Base-by-base conservation (phyloP, 2,113 vertebrate genomes). In the Seriola aureovittata region DNA sequence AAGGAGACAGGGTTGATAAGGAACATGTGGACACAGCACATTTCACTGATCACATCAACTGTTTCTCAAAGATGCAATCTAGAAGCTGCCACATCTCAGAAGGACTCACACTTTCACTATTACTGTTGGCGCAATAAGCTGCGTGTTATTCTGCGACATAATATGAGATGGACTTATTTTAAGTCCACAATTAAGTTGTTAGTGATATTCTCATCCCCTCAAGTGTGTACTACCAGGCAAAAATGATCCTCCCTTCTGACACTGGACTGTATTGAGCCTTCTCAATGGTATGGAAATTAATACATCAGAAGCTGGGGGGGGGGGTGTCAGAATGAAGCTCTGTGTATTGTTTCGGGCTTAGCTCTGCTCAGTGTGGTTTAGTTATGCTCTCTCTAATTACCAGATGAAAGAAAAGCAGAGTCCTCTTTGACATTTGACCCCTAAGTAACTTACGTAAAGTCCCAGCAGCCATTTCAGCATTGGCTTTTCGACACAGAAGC, bases 301-400 rank as follows among this genome's bases (percentile, higher is more conserved):
- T 71, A 58, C 58, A 71, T 82, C 42, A 70, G 59, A 46, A 81
- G 50, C 23, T n/a, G 57, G 10, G 25, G 54, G 65, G 52, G 52
- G 21, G 13, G 4, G 1, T 9, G 52, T 80, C 34, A 77, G 25
- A 12, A 6, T 70, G 60, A 80, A 57, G 54, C 66, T 71, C 70
- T 6, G 13, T 65, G 17, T 13, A 57, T 62, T 85, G 73, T 81
- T 79, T 67, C 40, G 8, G 34, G 66, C 46, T 70, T 36, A 58
- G 46, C 64, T 63, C 48, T 52, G 8, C 57, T 32, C 44, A 44
- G 23, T 40, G 34, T 17, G 21, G 34, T 67, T 75, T 38, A 38
- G 36, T 78, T 87, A n/a, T 55, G 32, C 64, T 74, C 17, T 38
- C 13, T 44, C 62, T 76, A 84, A 90, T 86, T 75, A 87, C 64